These are phyloP conservation scores for Timandra comae DNA, from an alignment of 2,888 invertebrate genomes.

Conservation along the genomic window DNA sequence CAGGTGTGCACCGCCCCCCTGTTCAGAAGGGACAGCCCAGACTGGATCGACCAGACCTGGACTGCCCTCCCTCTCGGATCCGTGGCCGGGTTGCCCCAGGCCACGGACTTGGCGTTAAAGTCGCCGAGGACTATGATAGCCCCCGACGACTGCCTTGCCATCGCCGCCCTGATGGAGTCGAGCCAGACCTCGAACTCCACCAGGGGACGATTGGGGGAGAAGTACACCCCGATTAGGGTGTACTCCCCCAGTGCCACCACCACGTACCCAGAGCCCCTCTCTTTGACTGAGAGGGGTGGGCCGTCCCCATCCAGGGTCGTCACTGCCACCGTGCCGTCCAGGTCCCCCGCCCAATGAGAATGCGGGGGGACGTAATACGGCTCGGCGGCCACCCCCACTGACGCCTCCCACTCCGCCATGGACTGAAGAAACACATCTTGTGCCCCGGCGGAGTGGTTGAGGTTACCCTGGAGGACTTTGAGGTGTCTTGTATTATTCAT, in stretches of 20 bases:
- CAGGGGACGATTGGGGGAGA: slow-evolving; percentile 17
- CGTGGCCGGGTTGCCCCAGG: slow-evolving; percentile 13
- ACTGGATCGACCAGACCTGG: too few species aligned
- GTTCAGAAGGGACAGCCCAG: too few species aligned
- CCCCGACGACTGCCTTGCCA: slow-evolving; percentile 3
- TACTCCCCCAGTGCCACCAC: slow-evolving; percentile 2
- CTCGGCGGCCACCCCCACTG: slow-evolving; percentile 4
- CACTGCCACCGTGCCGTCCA: background rate
- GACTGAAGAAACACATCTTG: slow-evolving; percentile 11
- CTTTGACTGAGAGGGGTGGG: slow-evolving; percentile 2
- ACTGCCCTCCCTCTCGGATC: background rate
- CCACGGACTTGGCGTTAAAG: slow-evolving; percentile 16
- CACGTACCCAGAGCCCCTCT: slow-evolving; percentile 13
- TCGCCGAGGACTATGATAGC: slow-evolving; percentile 5
- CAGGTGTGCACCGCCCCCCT: too few species aligned
- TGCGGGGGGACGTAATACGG: background rate
- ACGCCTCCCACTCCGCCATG: slow-evolving; percentile 7
- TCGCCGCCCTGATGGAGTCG: background rate
- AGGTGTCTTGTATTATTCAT: background rate
- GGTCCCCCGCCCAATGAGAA: background rate
- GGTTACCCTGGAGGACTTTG: background rate
- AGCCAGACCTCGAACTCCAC: slow-evolving; percentile 16
- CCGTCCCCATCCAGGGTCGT: slow-evolving; percentile 2
- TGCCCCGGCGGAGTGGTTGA: background rate
- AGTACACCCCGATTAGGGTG: slow-evolving; percentile 14